These are phyloP conservation scores for Callionymus lyra DNA, from an alignment of 2,113 vertebrate genomes.

Conservation along the genomic window DNA sequence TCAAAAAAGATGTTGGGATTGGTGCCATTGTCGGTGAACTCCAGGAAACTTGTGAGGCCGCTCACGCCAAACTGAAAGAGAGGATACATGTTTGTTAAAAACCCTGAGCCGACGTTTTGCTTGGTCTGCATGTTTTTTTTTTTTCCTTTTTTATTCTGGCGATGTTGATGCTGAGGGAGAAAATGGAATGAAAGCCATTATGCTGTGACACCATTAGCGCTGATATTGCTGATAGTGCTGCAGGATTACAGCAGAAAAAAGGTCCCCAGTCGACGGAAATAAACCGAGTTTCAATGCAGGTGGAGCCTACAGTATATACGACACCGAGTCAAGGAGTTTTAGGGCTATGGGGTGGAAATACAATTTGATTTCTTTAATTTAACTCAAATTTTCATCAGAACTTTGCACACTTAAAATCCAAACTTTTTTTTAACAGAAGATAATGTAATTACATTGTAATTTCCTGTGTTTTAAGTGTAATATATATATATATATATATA, in stretches of 20 bases:
- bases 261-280: background rate
- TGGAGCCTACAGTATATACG: background rate
- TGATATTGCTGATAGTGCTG: background rate
- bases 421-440: too few species aligned
- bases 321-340: too few species aligned
- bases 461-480: too few species aligned
- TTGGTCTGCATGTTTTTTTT: background rate
- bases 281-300: background rate
- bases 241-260: background rate
- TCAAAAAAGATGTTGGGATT: constrained; percentile 97
- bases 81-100: background rate
- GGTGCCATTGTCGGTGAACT: constrained; percentile 87
- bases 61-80: constrained; percentile 79
- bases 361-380: too few species aligned
- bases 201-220: constrained; percentile 8
- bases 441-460: too few species aligned
- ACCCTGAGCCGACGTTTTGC: background rate
- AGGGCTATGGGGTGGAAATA: too few species aligned
- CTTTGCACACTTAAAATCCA: too few species aligned
- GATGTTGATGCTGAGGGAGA: too few species aligned
- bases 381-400: too few species aligned
- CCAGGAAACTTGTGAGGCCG: constrained; percentile 87
- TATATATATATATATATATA: too few species aligned
- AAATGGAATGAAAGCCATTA: constrained; percentile 7
- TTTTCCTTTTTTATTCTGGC: too few species aligned